Evolutionary conservation across 2,888 invertebrate species (phyloP), one percentile per base, ranked within the genome.

Genomic region (Amphipyra berbera): DNA sequence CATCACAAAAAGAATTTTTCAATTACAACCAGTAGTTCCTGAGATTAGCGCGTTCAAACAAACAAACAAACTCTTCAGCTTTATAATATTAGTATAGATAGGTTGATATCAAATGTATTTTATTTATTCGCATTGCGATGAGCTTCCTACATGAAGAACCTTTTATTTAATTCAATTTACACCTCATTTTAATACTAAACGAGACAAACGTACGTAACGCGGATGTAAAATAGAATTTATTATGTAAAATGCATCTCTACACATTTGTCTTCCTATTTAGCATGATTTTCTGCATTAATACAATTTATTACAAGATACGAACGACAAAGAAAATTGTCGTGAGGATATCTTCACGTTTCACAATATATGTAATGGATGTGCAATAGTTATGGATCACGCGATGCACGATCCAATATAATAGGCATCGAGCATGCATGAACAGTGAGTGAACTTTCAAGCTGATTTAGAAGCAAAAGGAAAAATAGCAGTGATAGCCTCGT

Each of bases 271-370:
- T 76, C 14, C 21, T 47, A 53, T 54, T 69, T 70, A 50, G 56
- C 49, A 76, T 71, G 30, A 63, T 71, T 70, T 62, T 70, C 55
- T 71, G 49, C 30, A 44, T 40, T 48, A 62, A 70, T 49, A 30
- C 48, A 7, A 13, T 15, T 44, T 45, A 55, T 61, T 48, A 35
- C 27, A 10, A 52, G 10, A 27, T 35, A 55, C 14, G 42, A 50
- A 30, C 14, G 21, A 52, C 44, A 45, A 44, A 44, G 55, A 55
- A 70, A 62, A 62, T 15, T 35, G 44, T 42, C 64, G 48, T 70
- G 54, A 50, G 50, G 21, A 9, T 4, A 30, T 70, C 3, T 56
- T 12, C 35, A 45, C 9, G 54, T 55, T 74, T 55, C n/a, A 52
- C 44, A 52, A 41, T 35, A 14, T 33, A 40, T n/a, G 15, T n/a